phyloP scores from a whole-genome alignment of 2,888 invertebrate genomes.

The Tineola bisselliella region DNA sequence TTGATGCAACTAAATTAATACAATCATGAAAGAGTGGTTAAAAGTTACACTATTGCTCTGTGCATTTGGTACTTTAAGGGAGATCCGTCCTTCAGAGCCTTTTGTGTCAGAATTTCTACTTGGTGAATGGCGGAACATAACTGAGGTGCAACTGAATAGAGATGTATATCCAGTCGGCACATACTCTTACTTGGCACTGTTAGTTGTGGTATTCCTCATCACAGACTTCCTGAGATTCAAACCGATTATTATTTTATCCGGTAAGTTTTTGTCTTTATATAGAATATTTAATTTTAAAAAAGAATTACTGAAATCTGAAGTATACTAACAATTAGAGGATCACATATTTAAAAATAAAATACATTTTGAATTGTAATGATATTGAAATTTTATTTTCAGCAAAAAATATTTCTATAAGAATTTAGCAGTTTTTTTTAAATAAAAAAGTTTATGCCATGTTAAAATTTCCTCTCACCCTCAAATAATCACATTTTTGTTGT shows the following conservation, averaged over 20 bases:
- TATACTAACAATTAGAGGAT: no score
- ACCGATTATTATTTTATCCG: conserved; percentile 86
- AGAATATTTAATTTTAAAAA: neutral
- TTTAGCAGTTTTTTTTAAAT: no score
- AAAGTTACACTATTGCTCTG: conserved; percentile 77
- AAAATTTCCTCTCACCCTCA: no score
- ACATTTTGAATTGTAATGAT: no score
- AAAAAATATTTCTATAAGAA: no score
- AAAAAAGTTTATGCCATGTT: no score
- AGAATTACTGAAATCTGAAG: no score
- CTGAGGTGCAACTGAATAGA: conserved; percentile 75
- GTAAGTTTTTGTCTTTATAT: conserved; percentile 35
- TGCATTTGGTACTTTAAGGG: conserved; percentile 82
- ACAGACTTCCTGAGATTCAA: conserved; percentile 89
- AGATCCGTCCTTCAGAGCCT: conserved; percentile 88
- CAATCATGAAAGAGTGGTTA: conserved; percentile 71
- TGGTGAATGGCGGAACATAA: conserved; percentile 81
- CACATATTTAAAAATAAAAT: no score
- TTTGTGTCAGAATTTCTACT: conserved; percentile 82
- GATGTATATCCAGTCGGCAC: conserved; percentile 88
- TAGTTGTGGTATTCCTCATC: conserved; percentile 81
- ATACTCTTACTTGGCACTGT: conserved; percentile 81
- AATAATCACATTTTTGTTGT: no score
- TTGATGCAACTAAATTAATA: neutral
- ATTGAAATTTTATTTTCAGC: no score